Conservation (phyloP, 1,140 invertebrate genomes). For the Ganaspis sp. region DNA sequence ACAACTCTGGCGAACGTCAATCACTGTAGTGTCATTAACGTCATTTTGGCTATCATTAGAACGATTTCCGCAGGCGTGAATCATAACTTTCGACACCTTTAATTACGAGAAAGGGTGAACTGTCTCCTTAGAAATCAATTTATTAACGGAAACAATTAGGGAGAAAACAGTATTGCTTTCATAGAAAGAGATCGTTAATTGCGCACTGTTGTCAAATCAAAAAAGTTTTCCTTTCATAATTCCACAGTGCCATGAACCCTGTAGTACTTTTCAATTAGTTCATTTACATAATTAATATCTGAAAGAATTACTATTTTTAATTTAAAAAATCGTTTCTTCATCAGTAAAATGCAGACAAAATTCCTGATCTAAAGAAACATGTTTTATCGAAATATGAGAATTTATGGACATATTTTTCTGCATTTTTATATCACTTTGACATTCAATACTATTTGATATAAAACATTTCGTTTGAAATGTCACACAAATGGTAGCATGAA, state of each 20-base stretch:
- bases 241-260: too few species aligned
- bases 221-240: background rate
- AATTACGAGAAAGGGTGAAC: conserved; percentile 1
- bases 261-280: too few species aligned
- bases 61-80: conserved; percentile 16
- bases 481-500: too few species aligned
- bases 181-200: background rate
- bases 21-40: conserved; percentile 45
- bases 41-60: conserved; percentile 12
- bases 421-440: too few species aligned
- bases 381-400: too few species aligned
- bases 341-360: background rate
- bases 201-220: background rate
- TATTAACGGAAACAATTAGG: conserved; percentile 17
- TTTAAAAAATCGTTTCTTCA: background rate
- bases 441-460: too few species aligned
- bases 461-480: too few species aligned
- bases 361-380: too few species aligned
- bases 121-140: conserved; percentile 4
- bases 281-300: background rate
- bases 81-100: background rate
- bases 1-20: conserved; percentile 47
- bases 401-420: too few species aligned
- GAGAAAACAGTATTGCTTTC: background rate
- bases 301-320: background rate